Percentiles rank a stretch among this genome's conserved stretches.
These are phyloP conservation scores for Cephus rjabovi DNA, from an alignment of 2,888 invertebrate genomes.

Conservation along the genomic window DNA sequence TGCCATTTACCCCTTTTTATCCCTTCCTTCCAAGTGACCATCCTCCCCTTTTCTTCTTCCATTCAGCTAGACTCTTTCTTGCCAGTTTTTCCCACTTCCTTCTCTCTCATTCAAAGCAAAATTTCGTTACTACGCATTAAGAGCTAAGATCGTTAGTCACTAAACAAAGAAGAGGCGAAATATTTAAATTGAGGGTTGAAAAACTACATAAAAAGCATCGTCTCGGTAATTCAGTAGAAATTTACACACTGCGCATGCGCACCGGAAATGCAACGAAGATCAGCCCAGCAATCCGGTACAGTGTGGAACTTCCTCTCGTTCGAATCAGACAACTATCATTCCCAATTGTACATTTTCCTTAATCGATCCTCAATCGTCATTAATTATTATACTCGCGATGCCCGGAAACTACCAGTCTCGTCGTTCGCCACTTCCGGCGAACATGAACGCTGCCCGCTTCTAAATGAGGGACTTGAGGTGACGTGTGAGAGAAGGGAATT, in stretches of 20 bases:
- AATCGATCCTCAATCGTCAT: not conserved
- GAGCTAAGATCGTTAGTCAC: not conserved
- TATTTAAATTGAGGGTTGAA: no score
- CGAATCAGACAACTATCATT: not conserved
- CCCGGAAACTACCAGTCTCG: not conserved
- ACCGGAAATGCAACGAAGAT: not conserved
- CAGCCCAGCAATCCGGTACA: not conserved
- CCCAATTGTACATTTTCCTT: not conserved
- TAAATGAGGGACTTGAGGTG: not conserved
- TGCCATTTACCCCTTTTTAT: conserved; percentile 34
- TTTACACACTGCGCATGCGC: no score
- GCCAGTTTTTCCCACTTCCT: not conserved
- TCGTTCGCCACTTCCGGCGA: not conserved
- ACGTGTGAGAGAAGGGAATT: conserved; percentile 1
- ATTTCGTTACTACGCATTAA: not conserved
- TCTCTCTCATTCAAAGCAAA: not conserved
- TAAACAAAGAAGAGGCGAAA: not conserved
- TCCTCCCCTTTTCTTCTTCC: conserved; percentile 11
- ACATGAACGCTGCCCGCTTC: not conserved
- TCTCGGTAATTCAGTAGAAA: no score
- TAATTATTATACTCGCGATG: not conserved
- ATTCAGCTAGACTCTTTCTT: not conserved
- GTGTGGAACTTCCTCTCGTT: not conserved
- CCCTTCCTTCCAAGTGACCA: conserved; percentile 17
- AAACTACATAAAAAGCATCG: no score